phyloP scores from a whole-genome alignment of 2,888 invertebrate genomes.

The Scrobipalpa costella region DNA sequence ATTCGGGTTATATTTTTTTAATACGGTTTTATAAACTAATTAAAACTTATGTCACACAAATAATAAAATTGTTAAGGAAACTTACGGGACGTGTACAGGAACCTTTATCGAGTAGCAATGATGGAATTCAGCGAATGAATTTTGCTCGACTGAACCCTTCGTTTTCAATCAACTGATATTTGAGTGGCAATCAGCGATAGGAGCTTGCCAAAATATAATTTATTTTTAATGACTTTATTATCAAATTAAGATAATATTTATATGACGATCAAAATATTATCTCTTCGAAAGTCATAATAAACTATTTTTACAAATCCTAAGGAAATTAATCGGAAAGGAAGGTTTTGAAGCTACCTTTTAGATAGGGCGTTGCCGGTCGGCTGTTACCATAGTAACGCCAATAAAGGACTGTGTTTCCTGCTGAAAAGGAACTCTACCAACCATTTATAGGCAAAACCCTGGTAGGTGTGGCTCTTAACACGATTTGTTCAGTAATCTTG shows the following conservation, averaged over 20 bases:
- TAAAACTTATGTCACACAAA: too few species aligned
- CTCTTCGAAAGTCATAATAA: too few species aligned
- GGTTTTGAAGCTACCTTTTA: background rate
- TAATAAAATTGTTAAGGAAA: too few species aligned
- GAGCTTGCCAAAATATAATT: background rate
- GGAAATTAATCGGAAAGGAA: background rate
- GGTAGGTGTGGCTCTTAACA: conserved; percentile 64
- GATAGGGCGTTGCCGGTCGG: conserved; percentile 36
- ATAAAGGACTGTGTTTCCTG: conserved; percentile 43
- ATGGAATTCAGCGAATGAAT: conserved; percentile 53
- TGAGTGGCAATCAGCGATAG: conserved; percentile 41
- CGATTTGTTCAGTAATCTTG: conserved; percentile 62
- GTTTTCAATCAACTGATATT: conserved; percentile 48
- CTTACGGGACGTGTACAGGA: conserved; percentile 35
- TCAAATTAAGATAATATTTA: too few species aligned
- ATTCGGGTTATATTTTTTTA: too few species aligned
- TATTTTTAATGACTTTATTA: too few species aligned
- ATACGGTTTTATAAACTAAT: too few species aligned
- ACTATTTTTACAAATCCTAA: background rate
- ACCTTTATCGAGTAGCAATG: conserved; percentile 41
- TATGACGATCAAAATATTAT: too few species aligned
- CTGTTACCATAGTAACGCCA: conserved; percentile 46
- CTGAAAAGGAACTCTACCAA: conserved; percentile 33
- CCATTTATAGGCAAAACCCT: conserved; percentile 37
- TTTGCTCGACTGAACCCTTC: conserved; percentile 58